Percentiles rank a stretch among this genome's conserved stretches.
These are phyloP conservation scores for Dicranocentrus wangi DNA, from an alignment of 2,888 invertebrate species.

Conservation along the genomic window DNA sequence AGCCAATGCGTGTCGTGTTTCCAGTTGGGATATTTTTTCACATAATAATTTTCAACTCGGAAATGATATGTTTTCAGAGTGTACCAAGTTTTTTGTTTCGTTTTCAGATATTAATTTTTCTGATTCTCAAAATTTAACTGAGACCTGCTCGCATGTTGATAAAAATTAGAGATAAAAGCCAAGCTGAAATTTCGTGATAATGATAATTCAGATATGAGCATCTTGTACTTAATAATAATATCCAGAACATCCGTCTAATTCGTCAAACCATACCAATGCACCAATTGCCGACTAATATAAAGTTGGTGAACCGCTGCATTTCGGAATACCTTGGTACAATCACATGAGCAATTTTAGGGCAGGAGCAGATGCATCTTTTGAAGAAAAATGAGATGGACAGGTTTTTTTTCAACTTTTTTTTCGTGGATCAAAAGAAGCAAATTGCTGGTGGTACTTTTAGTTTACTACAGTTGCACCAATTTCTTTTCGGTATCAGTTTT, in stretches of 20 bases:
- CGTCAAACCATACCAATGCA: constrained; percentile 25
- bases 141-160: constrained; percentile 52
- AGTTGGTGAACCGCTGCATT: background rate
- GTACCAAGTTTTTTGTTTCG: constrained; percentile 4
- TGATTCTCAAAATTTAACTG: constrained; percentile 19
- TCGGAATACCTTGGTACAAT: background rate
- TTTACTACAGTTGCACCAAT: constrained; percentile 27
- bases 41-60: constrained; percentile 1
- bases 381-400: constrained; percentile 27
- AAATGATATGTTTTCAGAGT: constrained; percentile 44
- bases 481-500: constrained; percentile 31
- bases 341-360: constrained; percentile 13
- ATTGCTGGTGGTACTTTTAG: constrained; percentile 38
- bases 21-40: background rate
- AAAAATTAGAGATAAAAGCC: constrained; percentile 49
- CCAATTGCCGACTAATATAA: constrained; percentile 12
- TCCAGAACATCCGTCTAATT: constrained; percentile 36
- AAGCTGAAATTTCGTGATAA: constrained; percentile 35
- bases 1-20: background rate
- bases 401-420: constrained; percentile 27
- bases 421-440: constrained; percentile 25
- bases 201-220: constrained; percentile 50
- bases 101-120: constrained; percentile 20
- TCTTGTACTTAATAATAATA: constrained; percentile 41
- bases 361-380: constrained; percentile 44